Evolutionary conservation across 2,888 invertebrate species (phyloP).

Genomic region (Dendrolimus houi): DNA sequence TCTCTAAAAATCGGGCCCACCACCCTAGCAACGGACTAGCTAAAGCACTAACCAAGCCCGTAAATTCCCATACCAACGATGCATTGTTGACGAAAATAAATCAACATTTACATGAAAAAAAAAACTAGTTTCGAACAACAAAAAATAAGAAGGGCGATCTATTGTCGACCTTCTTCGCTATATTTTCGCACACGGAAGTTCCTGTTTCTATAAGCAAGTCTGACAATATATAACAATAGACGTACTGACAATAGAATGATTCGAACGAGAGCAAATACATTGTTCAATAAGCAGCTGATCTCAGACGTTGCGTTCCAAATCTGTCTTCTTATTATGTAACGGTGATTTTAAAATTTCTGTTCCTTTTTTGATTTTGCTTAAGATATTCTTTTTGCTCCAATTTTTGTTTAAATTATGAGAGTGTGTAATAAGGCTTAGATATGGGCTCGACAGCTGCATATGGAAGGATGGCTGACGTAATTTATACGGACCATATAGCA

Average conservation of each 20-base stretch:
- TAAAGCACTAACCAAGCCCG: slow-evolving; percentile 12
- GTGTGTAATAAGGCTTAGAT: slow-evolving; percentile 14
- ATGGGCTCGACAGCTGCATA: slow-evolving; percentile 14
- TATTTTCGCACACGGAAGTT: slow-evolving; percentile 70
- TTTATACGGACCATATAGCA: no score
- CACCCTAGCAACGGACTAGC: not conserved
- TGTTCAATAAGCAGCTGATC: slow-evolving; percentile 59
- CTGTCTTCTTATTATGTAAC: slow-evolving; percentile 29
- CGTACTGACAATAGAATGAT: slow-evolving; percentile 46
- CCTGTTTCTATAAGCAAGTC: slow-evolving; percentile 50
- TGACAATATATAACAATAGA: slow-evolving; percentile 53
- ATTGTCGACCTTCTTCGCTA: slow-evolving; percentile 36
- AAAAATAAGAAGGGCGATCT: slow-evolving; percentile 41
- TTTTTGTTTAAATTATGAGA: slow-evolving; percentile 26
- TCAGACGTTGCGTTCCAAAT: slow-evolving; percentile 25
- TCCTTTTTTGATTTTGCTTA: slow-evolving; percentile 30
- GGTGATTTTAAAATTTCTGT: slow-evolving; percentile 37
- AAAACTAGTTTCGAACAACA: slow-evolving; percentile 56
- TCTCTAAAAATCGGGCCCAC: not conserved
- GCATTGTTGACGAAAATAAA: slow-evolving; percentile 71
- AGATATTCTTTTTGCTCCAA: slow-evolving; percentile 26
- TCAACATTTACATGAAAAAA: slow-evolving; percentile 67
- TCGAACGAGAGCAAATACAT: slow-evolving; percentile 51
- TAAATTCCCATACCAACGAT: slow-evolving; percentile 60
- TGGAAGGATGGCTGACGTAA: no score